Conservation (phyloP, 2,797 vertebrate species). For the Leontopithecus rosalia region DNA sequence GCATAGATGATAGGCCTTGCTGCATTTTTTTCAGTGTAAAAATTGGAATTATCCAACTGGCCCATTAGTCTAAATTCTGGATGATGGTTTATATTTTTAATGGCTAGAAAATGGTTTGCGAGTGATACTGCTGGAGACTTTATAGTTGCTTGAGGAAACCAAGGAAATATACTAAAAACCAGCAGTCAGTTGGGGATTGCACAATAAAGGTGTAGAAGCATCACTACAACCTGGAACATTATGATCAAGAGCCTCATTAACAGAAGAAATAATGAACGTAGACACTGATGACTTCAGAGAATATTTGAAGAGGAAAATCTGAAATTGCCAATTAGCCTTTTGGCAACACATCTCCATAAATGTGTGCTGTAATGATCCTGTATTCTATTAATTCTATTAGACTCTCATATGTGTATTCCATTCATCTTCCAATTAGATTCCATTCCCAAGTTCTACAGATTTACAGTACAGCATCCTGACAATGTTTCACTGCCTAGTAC, state of each 20-base stretch:
- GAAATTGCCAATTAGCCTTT: background rate
- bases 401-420: background rate
- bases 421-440: background rate
- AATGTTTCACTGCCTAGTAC: background rate
- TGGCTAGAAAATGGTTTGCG: background rate
- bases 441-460: background rate
- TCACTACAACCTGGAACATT: background rate
- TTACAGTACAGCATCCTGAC: background rate
- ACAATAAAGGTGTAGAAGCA: background rate
- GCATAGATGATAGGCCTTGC: too few relatives aligned
- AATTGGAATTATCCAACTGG: background rate
- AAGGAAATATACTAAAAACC: background rate
- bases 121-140: background rate
- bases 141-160: background rate
- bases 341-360: background rate
- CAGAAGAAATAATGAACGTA: background rate
- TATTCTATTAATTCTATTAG: background rate
- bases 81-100: background rate
- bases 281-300: background rate
- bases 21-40: background rate
- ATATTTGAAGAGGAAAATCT: background rate
- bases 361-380: background rate
- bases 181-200: background rate
- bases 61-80: background rate
- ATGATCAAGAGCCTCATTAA: background rate